Conservation (phyloP, 1,140 invertebrate species). For the Carposina sasakii region DNA sequence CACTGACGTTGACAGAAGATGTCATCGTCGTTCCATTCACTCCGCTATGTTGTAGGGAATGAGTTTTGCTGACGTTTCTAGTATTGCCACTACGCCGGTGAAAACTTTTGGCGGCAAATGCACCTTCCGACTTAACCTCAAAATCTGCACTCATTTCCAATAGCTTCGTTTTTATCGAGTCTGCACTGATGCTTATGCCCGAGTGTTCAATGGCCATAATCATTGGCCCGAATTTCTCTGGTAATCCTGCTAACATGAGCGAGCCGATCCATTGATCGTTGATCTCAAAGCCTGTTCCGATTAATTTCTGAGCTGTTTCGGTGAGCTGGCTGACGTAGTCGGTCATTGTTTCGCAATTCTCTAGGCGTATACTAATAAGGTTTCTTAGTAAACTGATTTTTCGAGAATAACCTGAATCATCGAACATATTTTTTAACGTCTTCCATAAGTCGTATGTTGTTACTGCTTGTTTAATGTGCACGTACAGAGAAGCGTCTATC, state of each 20-base stretch:
- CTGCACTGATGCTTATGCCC: conserved; percentile 13
- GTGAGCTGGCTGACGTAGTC: conserved; percentile 18
- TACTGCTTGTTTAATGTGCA: conserved; percentile 1
- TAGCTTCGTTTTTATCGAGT: conserved; percentile 22
- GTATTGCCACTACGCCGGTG: neutral
- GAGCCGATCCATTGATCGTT: neutral
- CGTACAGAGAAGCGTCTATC: neutral
- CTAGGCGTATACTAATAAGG: conserved; percentile 16
- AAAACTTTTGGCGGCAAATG: too few relatives aligned
- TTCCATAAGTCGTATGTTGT: conserved; percentile 27
- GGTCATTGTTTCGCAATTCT: conserved; percentile 18
- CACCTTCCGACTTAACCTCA: too few relatives aligned
- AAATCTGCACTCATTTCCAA: conserved; percentile 18
- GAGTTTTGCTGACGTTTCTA: neutral
- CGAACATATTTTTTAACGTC: conserved; percentile 20
- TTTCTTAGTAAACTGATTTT: conserved; percentile 22
- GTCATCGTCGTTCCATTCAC: neutral
- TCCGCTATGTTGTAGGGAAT: neutral
- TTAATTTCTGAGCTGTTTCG: conserved; percentile 21
- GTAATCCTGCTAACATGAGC: neutral
- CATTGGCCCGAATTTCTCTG: neutral
- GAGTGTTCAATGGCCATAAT: conserved; percentile 15
- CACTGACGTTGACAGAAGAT: neutral
- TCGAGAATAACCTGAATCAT: conserved; percentile 19
- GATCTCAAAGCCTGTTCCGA: conserved; percentile 11